Evolutionary conservation across 2,888 invertebrate genomes (phyloP).

Genomic region (Aphidoletes aphidimyza): DNA sequence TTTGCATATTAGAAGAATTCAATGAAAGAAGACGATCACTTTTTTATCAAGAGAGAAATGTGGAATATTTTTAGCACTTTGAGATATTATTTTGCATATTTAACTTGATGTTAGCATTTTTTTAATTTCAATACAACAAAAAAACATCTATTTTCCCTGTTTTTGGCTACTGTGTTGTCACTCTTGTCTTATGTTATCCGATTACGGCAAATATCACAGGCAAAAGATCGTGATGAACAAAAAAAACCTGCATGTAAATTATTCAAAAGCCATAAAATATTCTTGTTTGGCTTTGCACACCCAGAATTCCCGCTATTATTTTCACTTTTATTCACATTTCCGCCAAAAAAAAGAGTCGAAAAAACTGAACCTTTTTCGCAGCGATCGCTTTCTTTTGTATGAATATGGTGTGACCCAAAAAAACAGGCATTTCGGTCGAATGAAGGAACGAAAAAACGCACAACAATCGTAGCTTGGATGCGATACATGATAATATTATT

Average conservation of each 20-base stretch:
- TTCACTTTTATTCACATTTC: constrained; percentile 47
- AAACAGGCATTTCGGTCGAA: neutral
- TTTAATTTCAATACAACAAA: no score
- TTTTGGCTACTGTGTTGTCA: neutral
- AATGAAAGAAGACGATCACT: constrained; percentile 6
- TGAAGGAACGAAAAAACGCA: neutral
- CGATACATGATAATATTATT: neutral
- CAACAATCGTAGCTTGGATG: neutral
- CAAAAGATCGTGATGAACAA: neutral
- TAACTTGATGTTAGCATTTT: no score
- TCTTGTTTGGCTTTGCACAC: constrained; percentile 15
- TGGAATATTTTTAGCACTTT: neutral
- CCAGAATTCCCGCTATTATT: constrained; percentile 52
- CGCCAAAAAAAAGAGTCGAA: neutral
- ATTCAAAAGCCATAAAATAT: constrained; percentile 1
- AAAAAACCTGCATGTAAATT: neutral
- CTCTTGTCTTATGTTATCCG: neutral
- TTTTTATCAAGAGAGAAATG: neutral
- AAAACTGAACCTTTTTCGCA: constrained; percentile 8
- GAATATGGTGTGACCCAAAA: constrained; percentile 34
- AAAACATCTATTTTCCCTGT: neutral
- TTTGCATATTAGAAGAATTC: constrained; percentile 30
- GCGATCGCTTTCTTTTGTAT: constrained; percentile 38
- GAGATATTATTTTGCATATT: neutral
- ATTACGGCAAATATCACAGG: neutral